Percentiles rank a stretch among this genome's conserved stretches.
Evolutionary conservation across 1,140 invertebrate species (phyloP).

Genomic region (Neoseiulus cucumeris): DNA sequence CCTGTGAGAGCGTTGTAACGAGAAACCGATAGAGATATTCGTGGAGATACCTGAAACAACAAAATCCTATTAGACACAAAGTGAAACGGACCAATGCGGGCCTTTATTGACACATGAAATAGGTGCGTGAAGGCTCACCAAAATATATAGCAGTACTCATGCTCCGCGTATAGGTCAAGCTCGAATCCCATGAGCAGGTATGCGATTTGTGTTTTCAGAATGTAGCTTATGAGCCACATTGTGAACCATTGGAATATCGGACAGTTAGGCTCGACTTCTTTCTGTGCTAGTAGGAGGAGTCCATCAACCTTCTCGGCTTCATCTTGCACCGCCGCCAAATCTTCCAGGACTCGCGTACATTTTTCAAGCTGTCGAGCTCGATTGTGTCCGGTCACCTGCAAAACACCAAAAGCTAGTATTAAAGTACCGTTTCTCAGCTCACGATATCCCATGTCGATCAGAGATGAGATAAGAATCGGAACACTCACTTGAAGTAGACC

Average conservation of each 20-base stretch:
- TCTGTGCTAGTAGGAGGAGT: slow-evolving; percentile 47
- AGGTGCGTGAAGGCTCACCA: slow-evolving; percentile 37
- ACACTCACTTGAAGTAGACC: slow-evolving; percentile 41
- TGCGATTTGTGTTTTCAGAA: slow-evolving; percentile 82
- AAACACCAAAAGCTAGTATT: neutral
- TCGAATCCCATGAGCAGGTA: slow-evolving; percentile 86
- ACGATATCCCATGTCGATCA: no score
- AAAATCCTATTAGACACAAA: slow-evolving; percentile 10
- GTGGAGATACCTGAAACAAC: slow-evolving; percentile 54
- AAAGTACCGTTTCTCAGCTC: no score
- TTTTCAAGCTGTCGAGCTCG: slow-evolving; percentile 80
- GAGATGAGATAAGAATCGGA: no score
- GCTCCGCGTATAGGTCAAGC: slow-evolving; percentile 79
- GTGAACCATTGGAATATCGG: slow-evolving; percentile 69
- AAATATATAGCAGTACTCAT: slow-evolving; percentile 88
- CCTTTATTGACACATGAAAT: neutral
- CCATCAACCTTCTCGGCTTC: slow-evolving; percentile 82
- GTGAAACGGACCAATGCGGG: neutral
- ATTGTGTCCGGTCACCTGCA: slow-evolving; percentile 79
- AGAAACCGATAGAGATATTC: slow-evolving; percentile 87
- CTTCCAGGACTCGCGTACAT: slow-evolving; percentile 64
- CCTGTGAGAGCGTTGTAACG: slow-evolving; percentile 65
- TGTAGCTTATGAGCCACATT: slow-evolving; percentile 89
- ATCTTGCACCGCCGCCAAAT: slow-evolving; percentile 75
- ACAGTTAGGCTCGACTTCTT: slow-evolving; percentile 43